Evolutionary conservation across 2,113 vertebrate genomes (phyloP).

Genomic region (Cavia porcellus): DNA sequence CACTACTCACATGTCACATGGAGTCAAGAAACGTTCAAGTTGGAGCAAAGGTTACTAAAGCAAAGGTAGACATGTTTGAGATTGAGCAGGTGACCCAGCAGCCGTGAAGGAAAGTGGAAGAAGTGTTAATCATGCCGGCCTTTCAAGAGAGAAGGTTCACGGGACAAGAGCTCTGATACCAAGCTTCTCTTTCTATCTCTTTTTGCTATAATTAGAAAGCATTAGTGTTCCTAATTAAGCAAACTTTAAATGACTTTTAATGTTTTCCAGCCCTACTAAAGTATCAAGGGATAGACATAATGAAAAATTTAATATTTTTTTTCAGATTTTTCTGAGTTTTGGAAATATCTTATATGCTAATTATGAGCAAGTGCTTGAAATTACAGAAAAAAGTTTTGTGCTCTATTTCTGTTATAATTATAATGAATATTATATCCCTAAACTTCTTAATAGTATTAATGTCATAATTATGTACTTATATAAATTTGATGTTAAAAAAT

Average conservation of each 20-base stretch:
- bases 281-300: neutral
- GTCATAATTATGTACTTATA: conserved; percentile 1
- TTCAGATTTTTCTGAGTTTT: neutral
- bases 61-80: neutral
- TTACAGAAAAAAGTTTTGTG: neutral
- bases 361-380: neutral
- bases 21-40: neutral
- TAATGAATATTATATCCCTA: conserved; percentile 1
- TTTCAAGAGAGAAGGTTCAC: neutral
- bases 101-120: neutral
- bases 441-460: conserved; percentile 47
- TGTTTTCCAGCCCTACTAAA: neutral
- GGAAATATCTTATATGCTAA: neutral
- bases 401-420: neutral
- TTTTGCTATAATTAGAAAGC: neutral
- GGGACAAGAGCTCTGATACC: neutral
- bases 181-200: neutral
- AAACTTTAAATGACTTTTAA: neutral
- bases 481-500: conserved; percentile 7
- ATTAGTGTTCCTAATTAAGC: neutral
- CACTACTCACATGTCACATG: neutral
- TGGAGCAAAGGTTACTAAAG: neutral
- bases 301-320: neutral
- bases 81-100: neutral
- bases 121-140: neutral